phyloP scores from a whole-genome alignment of 2,888 invertebrate genomes.

The Drepanosiphum platanoidis region DNA sequence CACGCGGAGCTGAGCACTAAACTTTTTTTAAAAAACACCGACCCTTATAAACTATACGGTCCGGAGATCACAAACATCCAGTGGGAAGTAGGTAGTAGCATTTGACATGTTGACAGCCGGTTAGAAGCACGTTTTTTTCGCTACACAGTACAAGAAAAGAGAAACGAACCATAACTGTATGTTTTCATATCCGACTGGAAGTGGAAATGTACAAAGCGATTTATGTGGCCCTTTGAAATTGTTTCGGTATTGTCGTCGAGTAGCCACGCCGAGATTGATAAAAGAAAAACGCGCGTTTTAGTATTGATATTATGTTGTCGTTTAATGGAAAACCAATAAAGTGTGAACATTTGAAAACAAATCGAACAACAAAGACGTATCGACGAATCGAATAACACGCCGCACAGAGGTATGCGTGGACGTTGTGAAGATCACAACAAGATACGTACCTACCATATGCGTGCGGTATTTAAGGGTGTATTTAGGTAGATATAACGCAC shows the following conservation, averaged over 20 bases:
- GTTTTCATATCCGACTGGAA: slow-evolving; percentile 1
- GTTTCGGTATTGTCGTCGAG: slow-evolving; percentile 27
- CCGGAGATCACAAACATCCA: neutral
- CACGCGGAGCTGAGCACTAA: neutral
- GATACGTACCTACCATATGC: neutral
- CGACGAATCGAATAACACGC: neutral
- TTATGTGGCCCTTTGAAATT: slow-evolving; percentile 21
- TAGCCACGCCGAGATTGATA: neutral
- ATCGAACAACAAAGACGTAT: neutral
- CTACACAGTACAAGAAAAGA: neutral
- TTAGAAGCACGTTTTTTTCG: slow-evolving; percentile 24
- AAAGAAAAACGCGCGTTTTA: neutral
- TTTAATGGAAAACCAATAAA: neutral
- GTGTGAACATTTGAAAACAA: slow-evolving; percentile 1
- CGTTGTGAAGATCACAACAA: neutral
- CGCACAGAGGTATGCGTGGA: too few species aligned
- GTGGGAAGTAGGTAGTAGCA: slow-evolving; percentile 14
- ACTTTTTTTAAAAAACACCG: neutral
- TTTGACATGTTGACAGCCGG: slow-evolving; percentile 46
- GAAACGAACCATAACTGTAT: slow-evolving; percentile 32
- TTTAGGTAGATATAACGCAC: too few species aligned
- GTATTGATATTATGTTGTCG: neutral
- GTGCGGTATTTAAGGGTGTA: too few species aligned
- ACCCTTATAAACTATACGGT: neutral
- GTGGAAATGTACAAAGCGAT: neutral